Percentiles rank a stretch among this genome's conserved stretches.
Evolutionary conservation across 2,113 vertebrate species (phyloP).

Genomic region (Malaclemys terrapin): DNA sequence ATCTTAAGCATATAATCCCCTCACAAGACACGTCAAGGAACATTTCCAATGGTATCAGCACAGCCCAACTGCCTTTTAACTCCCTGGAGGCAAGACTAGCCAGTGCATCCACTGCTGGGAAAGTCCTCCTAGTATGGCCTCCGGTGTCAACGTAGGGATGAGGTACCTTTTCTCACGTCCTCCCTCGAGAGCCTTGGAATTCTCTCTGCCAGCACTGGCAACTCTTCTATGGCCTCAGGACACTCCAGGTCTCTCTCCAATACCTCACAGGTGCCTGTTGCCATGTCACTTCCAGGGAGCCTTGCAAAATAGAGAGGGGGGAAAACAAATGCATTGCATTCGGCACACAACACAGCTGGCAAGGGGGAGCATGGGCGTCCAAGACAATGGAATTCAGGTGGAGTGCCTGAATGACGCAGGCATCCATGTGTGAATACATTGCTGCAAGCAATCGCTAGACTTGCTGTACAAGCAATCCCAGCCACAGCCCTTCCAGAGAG

Average conservation of each 20-base stretch:
- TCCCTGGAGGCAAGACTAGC: background rate
- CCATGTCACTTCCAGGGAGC: background rate
- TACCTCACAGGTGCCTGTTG: conserved; percentile 3
- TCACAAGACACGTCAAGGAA: background rate
- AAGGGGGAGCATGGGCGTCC: background rate
- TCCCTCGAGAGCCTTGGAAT: background rate
- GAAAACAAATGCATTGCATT: rapidly evolving
- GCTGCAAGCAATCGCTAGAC: background rate
- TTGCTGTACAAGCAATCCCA: background rate
- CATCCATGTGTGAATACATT: background rate
- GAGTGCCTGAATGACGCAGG: background rate
- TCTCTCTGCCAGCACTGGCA: background rate
- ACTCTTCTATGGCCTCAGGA: background rate
- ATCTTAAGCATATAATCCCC: background rate
- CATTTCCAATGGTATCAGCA: background rate
- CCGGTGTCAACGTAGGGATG: background rate
- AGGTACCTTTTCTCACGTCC: background rate
- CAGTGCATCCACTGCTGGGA: background rate
- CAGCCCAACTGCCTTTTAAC: background rate
- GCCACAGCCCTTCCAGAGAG: background rate
- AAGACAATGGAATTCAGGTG: background rate
- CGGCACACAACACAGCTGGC: background rate
- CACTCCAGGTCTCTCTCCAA: conserved; percentile 42
- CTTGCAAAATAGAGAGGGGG: background rate
- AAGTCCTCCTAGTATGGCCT: background rate